Base-by-base conservation (phyloP, 2,888 invertebrate species). In the Eristalis intricaria region DNA sequence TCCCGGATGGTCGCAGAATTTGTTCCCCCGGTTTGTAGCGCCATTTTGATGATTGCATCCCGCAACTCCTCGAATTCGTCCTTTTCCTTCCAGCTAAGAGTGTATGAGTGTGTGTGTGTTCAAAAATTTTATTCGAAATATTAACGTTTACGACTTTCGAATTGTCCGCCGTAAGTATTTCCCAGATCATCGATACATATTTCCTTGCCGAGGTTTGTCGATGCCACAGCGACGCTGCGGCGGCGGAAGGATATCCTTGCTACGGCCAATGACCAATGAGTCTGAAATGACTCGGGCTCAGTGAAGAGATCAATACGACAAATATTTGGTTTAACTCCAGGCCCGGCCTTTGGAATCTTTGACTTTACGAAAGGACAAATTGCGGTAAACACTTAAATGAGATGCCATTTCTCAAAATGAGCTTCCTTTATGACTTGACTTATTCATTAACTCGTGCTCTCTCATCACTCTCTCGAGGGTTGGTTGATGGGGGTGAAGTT, bases 111-210 rank as follows among this genome's bases (percentile, higher is more conserved):
- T 15, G 19, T 56, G 35, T 19, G 19, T 1, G 23, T 23, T 23
- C 10, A 65, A 38, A 65, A 40, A 40, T 64, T 69, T 84, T 78
- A 78, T 74, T 82, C 69, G 58, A 69, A 74, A 78, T 43, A 79
- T 69, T 64, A 78, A 79, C 74, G 70, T 68, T 80, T 73, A 84
- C 76, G 13, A 63, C 84, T 76, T 84, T 80, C 61, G 50, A 82
- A 82, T 76, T 66, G 63, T 50, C 19, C 8, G 19, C 19, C 50
- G 19, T 19, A 50, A 19, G 50, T 19, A 19, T 19, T 50, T 50
- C 50, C 50, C 50, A 50, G 50, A 50, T 50, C 19, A 19, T 50
- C 50, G 50, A 50, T 50, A 50, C 50, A 50, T 50, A 50, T 50
- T 50, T 50, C 50, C 50, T 50, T 19, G 50, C 50, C 19, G 50